Evolutionary conservation across 2,113 vertebrate genomes (phyloP).

Genomic region (Rana temporaria): DNA sequence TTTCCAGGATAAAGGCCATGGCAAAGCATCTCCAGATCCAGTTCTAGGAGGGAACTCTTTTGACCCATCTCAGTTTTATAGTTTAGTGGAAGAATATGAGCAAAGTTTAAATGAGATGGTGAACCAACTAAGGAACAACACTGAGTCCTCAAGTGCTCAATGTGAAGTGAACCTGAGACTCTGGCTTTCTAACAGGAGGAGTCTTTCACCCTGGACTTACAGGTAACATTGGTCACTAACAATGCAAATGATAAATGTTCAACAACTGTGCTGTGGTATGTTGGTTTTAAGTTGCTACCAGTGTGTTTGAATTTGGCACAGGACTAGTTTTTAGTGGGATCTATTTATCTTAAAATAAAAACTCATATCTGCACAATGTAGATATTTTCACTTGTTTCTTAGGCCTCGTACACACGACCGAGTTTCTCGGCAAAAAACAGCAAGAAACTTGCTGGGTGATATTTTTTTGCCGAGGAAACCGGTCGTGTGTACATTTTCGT

Average conservation of each 20-base stretch:
- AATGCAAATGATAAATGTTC: not conserved
- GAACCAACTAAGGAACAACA: constrained; percentile 77
- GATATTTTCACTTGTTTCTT: too few relatives aligned
- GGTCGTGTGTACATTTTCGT: too few relatives aligned
- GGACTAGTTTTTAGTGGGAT: too few relatives aligned
- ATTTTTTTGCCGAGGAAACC: too few relatives aligned
- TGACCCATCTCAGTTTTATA: constrained; percentile 50
- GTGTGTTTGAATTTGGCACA: too few relatives aligned
- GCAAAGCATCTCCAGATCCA: constrained; percentile 62
- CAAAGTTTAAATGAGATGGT: constrained; percentile 82
- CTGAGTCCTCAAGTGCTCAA: constrained; percentile 70
- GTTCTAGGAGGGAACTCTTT: constrained; percentile 63
- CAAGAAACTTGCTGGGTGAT: too few relatives aligned
- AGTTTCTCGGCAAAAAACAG: too few relatives aligned
- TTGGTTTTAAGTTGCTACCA: too few relatives aligned
- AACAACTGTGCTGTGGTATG: too few relatives aligned
- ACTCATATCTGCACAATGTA: too few relatives aligned
- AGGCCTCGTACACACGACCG: too few relatives aligned
- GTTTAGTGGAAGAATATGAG: constrained; percentile 77
- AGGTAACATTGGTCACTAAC: constrained; percentile 66
- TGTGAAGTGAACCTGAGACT: constrained; percentile 83
- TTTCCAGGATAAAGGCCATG: constrained; percentile 56
- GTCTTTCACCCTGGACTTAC: constrained; percentile 85
- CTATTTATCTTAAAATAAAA: too few relatives aligned
- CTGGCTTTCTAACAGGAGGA: constrained; percentile 83